phyloP scores from a whole-genome alignment of 2,888 invertebrate genomes.

The Stenodera caucasica region DNA sequence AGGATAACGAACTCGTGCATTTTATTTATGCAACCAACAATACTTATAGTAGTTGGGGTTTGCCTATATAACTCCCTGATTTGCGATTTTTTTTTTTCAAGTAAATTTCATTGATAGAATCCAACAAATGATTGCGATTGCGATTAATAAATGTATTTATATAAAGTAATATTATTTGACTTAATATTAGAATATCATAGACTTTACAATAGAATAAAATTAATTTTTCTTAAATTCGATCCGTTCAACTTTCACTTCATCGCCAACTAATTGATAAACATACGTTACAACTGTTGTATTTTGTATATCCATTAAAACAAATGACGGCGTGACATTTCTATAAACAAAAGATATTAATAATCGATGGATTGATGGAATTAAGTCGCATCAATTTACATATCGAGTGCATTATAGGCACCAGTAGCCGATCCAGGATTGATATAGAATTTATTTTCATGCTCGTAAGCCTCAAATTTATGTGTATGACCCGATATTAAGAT shows the following conservation, averaged over 20 bases:
- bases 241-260: constrained; percentile 98
- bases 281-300: constrained; percentile 97
- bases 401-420: constrained; percentile 93
- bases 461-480: constrained; percentile 97
- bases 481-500: constrained; percentile 98
- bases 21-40: too few relatives aligned
- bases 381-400: constrained; percentile 75
- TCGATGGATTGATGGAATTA: too few relatives aligned
- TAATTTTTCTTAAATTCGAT: constrained; percentile 95
- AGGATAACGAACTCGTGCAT: too few relatives aligned
- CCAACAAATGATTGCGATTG: too few relatives aligned
- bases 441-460: constrained; percentile 98
- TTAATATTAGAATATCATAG: neutral
- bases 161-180: too few relatives aligned
- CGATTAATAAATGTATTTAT: too few relatives aligned
- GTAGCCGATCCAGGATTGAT: constrained; percentile 99
- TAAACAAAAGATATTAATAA: constrained; percentile 52
- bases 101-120: too few relatives aligned
- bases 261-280: constrained; percentile 95
- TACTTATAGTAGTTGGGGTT: too few relatives aligned
- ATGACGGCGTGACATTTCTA: constrained; percentile 90
- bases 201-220: constrained; percentile 33
- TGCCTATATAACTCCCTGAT: too few relatives aligned
- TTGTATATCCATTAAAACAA: constrained; percentile 99
- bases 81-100: too few relatives aligned